Percentiles rank a stretch among this genome's conserved stretches.
Evolutionary conservation across 2,113 vertebrate species (phyloP).

Genomic region (Aldabrachelys gigantea): DNA sequence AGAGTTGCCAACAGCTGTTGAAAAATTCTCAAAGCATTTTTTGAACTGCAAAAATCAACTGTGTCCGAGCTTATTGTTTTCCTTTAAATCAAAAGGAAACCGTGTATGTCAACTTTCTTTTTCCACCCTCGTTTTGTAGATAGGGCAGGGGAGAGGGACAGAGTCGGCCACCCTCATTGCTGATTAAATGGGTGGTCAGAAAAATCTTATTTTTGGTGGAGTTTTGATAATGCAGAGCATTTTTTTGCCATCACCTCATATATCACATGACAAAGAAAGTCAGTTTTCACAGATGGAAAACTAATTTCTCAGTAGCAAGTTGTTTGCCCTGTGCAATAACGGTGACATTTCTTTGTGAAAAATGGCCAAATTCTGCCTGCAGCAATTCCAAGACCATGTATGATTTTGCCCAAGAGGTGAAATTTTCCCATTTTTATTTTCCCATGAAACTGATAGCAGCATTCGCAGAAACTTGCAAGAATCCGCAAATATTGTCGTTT

Average conservation of each 20-base stretch:
- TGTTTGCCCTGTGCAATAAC: background rate
- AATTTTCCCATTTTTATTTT: slow-evolving; percentile 35
- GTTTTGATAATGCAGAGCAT: background rate
- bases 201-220: background rate
- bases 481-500: slow-evolving; percentile 65
- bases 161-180: background rate
- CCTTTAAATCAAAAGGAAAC: background rate
- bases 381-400: slow-evolving; percentile 17
- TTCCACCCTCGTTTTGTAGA: background rate
- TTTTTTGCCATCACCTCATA: background rate
- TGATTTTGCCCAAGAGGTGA: slow-evolving; percentile 49
- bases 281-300: background rate
- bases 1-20: slow-evolving; percentile 24
- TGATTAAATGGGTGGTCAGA: background rate
- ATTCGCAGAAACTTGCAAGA: slow-evolving; percentile 65
- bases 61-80: background rate
- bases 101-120: background rate
- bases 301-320: background rate
- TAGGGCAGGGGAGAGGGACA: rapidly evolving
- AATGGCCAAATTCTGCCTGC: slow-evolving; percentile 18
- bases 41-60: slow-evolving; percentile 10
- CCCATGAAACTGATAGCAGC: slow-evolving; percentile 58
- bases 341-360: background rate
- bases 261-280: slow-evolving; percentile 13
- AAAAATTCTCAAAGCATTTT: slow-evolving; percentile 22